A percentile compares a stretch with the other conserved stretches of the same genome.
Evolutionary conservation across 92 coral and sea anemone genomes (phyloP).

Genomic region (Meandrina meandrites): DNA sequence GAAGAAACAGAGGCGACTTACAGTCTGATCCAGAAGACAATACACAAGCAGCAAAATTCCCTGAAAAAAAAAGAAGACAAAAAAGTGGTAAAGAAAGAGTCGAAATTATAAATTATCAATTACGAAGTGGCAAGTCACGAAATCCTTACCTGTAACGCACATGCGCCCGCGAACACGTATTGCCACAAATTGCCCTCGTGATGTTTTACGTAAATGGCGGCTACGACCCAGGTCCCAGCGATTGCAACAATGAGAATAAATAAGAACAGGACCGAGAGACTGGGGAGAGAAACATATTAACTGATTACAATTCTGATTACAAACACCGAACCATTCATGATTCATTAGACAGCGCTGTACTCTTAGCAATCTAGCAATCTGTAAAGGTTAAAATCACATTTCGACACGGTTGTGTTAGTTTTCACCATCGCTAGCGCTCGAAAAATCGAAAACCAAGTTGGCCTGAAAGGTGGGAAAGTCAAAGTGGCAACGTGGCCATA

Average conservation of each 20-base stretch:
- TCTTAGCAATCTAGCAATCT: background rate
- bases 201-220: conserved; percentile 86
- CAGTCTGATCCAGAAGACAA: conserved; percentile 86
- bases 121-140: background rate
- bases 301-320: too few relatives aligned
- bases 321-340: background rate
- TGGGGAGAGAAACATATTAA: conserved; percentile 41
- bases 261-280: conserved; percentile 71
- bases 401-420: too few relatives aligned
- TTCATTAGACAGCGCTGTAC: background rate
- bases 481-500: background rate
- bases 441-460: too few relatives aligned
- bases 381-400: too few relatives aligned
- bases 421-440: too few relatives aligned
- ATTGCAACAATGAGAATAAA: conserved; percentile 63
- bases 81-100: background rate
- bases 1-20: conserved; percentile 30
- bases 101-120: background rate
- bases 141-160: conserved; percentile 74
- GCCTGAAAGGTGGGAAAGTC: background rate
- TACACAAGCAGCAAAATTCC: conserved; percentile 79
- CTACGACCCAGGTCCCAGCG: conserved; percentile 86
- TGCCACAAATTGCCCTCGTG: conserved; percentile 80
- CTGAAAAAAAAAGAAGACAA: conserved; percentile 36
- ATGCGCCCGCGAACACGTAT: conserved; percentile 86